Evolutionary conservation across 30 jellyfish, hydroid and myxozoan species (phyloP).

Genomic region (Chironex yamaguchii): DNA sequence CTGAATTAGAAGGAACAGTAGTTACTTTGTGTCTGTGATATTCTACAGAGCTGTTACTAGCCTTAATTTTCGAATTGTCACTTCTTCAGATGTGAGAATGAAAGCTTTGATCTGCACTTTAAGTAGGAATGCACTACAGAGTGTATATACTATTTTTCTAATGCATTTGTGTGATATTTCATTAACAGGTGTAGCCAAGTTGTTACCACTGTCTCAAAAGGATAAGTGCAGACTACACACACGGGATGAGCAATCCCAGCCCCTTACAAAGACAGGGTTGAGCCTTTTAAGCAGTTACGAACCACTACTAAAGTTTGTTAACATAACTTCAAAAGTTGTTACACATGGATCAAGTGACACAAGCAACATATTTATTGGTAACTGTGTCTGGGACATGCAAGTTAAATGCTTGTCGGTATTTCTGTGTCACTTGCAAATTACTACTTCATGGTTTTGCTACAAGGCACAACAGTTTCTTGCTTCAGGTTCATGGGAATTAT

Average conservation of each 20-base stretch:
- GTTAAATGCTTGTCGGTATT: background rate
- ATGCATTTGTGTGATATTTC: too few species aligned
- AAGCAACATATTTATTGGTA: background rate
- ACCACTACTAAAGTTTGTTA: background rate
- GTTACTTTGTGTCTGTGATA: too few species aligned
- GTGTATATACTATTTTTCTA: too few species aligned
- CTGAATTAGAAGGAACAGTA: too few species aligned
- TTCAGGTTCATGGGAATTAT: conserved; percentile 82
- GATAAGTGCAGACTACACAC: background rate
- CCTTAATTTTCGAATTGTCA: too few species aligned
- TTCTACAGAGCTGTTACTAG: too few species aligned
- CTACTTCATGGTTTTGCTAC: conserved; percentile 60
- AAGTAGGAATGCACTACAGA: too few species aligned
- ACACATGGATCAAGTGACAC: background rate
- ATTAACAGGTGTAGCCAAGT: too few species aligned
- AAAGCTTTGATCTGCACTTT: too few species aligned
- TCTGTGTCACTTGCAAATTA: conserved; percentile 2
- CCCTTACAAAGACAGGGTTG: background rate
- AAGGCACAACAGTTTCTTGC: conserved; percentile 70
- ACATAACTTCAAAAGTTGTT: background rate
- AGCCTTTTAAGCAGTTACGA: background rate
- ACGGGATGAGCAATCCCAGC: background rate
- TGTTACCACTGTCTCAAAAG: background rate
- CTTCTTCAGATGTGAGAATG: too few species aligned
- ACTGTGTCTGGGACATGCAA: background rate